Evolutionary conservation across 2,888 invertebrate genomes (phyloP).

Genomic region (Erpobdella octoculata): DNA sequence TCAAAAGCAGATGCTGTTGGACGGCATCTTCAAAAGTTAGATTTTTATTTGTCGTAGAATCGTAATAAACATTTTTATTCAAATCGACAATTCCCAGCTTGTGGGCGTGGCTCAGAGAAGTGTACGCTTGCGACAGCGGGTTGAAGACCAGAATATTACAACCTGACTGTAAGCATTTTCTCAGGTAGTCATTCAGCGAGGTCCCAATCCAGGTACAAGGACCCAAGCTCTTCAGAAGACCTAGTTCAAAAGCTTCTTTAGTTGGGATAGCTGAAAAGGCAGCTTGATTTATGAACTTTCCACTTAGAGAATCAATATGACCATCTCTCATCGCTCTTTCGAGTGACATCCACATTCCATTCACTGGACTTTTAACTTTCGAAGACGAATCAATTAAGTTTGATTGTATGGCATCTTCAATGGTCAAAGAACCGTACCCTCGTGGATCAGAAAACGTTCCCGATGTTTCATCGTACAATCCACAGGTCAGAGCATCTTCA

Average conservation of each 20-base stretch:
- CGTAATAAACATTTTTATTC: slow-evolving; percentile 41
- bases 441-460: slow-evolving; percentile 64
- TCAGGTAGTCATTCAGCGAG: slow-evolving; percentile 6
- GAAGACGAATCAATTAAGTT: slow-evolving; percentile 31
- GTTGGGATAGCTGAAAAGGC: slow-evolving; percentile 61
- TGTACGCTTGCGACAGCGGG: slow-evolving; percentile 73
- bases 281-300: slow-evolving; percentile 59
- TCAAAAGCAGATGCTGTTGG: not conserved
- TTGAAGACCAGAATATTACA: slow-evolving; percentile 41
- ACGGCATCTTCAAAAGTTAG: not conserved
- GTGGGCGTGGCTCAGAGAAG: slow-evolving; percentile 63
- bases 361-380: slow-evolving; percentile 28
- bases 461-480: slow-evolving; percentile 69
- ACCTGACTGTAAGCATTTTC: slow-evolving; percentile 4
- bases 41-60: slow-evolving; percentile 7
- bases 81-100: slow-evolving; percentile 65
- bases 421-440: slow-evolving; percentile 26
- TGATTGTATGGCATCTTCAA: slow-evolving; percentile 29
- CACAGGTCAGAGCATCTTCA: slow-evolving; percentile 43
- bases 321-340: slow-evolving; percentile 64
- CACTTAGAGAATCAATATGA: slow-evolving; percentile 66
- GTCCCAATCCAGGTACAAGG: slow-evolving; percentile 19
- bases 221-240: slow-evolving; percentile 39
- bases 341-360: slow-evolving; percentile 28
- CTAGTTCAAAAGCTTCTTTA: slow-evolving; percentile 64